phyloP scores from a whole-genome alignment of 2,113 vertebrate genomes.

The Hoplias malabaricus region DNA sequence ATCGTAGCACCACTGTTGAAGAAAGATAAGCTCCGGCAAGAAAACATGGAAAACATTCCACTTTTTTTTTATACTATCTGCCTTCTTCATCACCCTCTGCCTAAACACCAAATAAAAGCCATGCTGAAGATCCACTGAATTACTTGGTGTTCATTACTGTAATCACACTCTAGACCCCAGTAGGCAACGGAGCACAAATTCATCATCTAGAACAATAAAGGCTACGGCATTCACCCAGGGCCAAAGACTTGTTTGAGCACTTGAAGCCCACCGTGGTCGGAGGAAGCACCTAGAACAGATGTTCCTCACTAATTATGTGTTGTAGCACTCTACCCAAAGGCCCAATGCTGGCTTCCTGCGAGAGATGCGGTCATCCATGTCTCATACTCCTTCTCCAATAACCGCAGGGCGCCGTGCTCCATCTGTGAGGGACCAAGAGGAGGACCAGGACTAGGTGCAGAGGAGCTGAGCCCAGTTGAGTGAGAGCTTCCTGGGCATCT shows the following conservation, averaged over 20 bases:
- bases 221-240: constrained; percentile 33
- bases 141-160: constrained; percentile 36
- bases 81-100: background rate
- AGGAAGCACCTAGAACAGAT: constrained; percentile 70
- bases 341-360: constrained; percentile 61
- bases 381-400: constrained; percentile 56
- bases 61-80: constrained; percentile 7
- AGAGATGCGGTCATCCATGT: constrained; percentile 69
- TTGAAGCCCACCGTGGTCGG: constrained; percentile 52
- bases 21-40: background rate
- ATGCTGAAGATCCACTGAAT: background rate
- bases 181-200: constrained; percentile 31
- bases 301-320: constrained; percentile 75
- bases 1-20: background rate
- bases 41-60: background rate
- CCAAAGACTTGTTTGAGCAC: constrained; percentile 66
- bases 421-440: constrained; percentile 68
- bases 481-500: constrained; percentile 13
- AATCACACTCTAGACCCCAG: constrained; percentile 30
- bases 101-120: constrained; percentile 3
- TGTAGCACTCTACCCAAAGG: constrained; percentile 67
- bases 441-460: constrained; percentile 23
- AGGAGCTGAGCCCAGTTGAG: constrained; percentile 43
- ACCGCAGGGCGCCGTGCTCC: constrained; percentile 66
- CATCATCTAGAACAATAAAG: constrained; percentile 44